Evolutionary conservation across 2,797 vertebrate species (phyloP).

Genomic region (Rachycentron canadum): DNA sequence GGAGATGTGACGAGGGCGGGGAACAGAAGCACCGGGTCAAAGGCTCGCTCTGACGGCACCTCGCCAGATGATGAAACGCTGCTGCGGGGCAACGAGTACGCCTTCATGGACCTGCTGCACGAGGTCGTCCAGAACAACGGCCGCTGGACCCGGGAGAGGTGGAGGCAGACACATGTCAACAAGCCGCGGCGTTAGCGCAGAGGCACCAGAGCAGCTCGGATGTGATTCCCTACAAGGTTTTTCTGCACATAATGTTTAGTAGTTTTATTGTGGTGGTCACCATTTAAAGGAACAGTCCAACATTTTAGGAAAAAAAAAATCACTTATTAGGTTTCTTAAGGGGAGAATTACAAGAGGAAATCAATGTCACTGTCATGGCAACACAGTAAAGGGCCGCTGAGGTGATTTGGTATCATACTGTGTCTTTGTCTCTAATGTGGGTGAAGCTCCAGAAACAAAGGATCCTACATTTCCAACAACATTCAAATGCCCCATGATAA

Average conservation of each 20-base stretch:
- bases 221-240: background rate
- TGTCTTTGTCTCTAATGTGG: no score
- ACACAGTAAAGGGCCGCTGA: no score
- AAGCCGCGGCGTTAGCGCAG: conserved; percentile 58
- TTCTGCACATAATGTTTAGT: background rate
- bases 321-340: no score
- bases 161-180: conserved; percentile 81
- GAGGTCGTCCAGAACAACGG: conserved; percentile 88
- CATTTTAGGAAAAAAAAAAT: no score
- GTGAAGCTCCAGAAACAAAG: no score
- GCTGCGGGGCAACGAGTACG: conserved; percentile 74
- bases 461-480: no score
- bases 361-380: no score
- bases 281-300: background rate
- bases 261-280: no score
- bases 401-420: no score
- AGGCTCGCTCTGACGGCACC: conserved; percentile 43
- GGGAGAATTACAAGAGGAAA: no score
- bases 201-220: background rate
- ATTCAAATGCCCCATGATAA: no score
- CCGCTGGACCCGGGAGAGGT: conserved; percentile 86
- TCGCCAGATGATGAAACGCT: conserved; percentile 76
- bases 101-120: conserved; percentile 85
- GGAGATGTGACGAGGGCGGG: background rate
- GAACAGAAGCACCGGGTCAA: conserved; percentile 17